Evolutionary conservation across 2,888 invertebrate species (phyloP).

Genomic region (Acleris holmiana): DNA sequence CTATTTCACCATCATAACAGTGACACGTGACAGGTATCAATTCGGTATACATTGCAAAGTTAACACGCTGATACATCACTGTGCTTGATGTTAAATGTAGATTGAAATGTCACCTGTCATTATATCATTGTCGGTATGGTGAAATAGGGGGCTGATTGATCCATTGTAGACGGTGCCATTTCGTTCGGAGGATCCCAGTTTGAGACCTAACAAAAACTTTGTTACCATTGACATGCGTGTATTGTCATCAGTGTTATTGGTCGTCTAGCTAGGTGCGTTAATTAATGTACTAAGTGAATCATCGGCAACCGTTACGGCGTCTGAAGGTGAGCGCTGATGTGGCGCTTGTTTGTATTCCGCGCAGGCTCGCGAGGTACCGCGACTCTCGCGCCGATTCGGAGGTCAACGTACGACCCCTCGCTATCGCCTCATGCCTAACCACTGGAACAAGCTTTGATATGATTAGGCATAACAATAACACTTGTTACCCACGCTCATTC

Average conservation of each 20-base stretch:
- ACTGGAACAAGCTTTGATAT: slow-evolving; percentile 42
- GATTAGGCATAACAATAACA: slow-evolving; percentile 32
- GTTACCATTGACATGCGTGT: no score
- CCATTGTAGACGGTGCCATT: no score
- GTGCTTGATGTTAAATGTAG: no score
- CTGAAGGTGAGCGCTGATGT: slow-evolving; percentile 43
- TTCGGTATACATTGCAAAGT: no score
- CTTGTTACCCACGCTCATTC: slow-evolving; percentile 18
- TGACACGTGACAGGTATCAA: no score
- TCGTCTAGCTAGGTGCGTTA: slow-evolving; percentile 35
- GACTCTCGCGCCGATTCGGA: slow-evolving; percentile 58
- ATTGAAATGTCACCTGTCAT: no score
- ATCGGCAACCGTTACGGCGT: slow-evolving; percentile 43
- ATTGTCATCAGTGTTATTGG: background rate
- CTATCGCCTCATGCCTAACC: slow-evolving; percentile 46
- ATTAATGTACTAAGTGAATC: slow-evolving; percentile 44
- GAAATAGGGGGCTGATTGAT: no score
- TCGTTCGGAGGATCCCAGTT: no score
- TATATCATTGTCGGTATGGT: no score
- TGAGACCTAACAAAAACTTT: no score
- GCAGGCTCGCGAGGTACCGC: slow-evolving; percentile 58
- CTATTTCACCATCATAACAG: no score
- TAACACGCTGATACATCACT: no score
- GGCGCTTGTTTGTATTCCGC: slow-evolving; percentile 64
- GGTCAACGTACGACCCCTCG: slow-evolving; percentile 59